Conservation (phyloP, 2,888 invertebrate genomes). For the Zaprionus lineosus region DNA sequence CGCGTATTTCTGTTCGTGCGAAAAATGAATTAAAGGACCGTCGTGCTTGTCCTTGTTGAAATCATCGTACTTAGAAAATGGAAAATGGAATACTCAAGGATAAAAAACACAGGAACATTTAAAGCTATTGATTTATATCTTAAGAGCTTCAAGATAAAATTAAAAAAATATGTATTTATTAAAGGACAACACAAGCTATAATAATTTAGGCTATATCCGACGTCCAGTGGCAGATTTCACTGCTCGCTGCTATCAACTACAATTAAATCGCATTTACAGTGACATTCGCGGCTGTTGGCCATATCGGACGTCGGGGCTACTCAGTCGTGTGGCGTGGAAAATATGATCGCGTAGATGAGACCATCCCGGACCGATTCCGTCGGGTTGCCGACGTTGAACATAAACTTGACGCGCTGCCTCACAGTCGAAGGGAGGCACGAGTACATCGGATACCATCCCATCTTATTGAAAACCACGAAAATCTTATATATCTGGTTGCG, state of each 20-base stretch:
- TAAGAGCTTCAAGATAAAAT: too few species aligned
- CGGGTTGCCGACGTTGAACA: constrained; percentile 89
- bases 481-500: constrained; percentile 89
- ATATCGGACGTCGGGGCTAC: constrained; percentile 68
- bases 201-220: not conserved
- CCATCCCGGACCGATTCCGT: constrained; percentile 90
- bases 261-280: constrained; percentile 42
- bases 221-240: not conserved
- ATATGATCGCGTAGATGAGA: constrained; percentile 90
- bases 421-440: constrained; percentile 87
- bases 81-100: too few species aligned
- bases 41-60: too few species aligned
- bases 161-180: constrained; percentile 3
- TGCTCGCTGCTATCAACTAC: constrained; percentile 3
- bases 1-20: too few species aligned
- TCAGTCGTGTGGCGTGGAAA: constrained; percentile 83
- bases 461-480: constrained; percentile 91
- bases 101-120: too few species aligned
- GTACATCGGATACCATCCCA: constrained; percentile 92
- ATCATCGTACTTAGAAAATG: too few species aligned
- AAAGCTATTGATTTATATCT: too few species aligned
- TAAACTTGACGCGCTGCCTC: constrained; percentile 89
- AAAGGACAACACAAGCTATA: not conserved
- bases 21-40: too few species aligned
- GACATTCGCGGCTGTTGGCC: constrained; percentile 46